phyloP scores from a whole-genome alignment of 2,888 invertebrate species.

The Sylvicola cinctus region DNA sequence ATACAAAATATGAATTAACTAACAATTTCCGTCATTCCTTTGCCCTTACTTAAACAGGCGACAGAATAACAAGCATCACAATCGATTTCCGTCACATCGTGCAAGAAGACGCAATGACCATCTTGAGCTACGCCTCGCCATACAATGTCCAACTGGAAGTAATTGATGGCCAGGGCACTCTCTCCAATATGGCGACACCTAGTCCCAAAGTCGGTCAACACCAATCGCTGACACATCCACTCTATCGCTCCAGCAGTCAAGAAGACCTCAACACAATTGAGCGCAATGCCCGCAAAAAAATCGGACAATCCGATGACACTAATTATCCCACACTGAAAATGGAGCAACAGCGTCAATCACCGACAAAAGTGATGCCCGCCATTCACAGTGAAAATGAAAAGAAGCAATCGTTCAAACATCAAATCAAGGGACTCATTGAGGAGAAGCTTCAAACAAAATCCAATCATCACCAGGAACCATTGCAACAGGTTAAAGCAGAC shows the following conservation, averaged over 20 bases:
- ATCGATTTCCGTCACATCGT: slow-evolving; percentile 78
- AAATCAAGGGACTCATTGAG: slow-evolving; percentile 7
- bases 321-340: slow-evolving; percentile 9
- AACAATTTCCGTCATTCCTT: too few relatives aligned
- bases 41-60: slow-evolving; percentile 49
- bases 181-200: slow-evolving; percentile 1
- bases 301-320: slow-evolving; percentile 7
- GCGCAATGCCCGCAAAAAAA: slow-evolving; percentile 8
- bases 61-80: slow-evolving; percentile 67
- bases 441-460: slow-evolving; percentile 7
- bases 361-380: slow-evolving; percentile 1
- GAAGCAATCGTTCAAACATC: slow-evolving; percentile 7
- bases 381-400: slow-evolving; percentile 8
- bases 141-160: slow-evolving; percentile 69
- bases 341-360: slow-evolving; percentile 6
- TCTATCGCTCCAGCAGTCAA: slow-evolving; percentile 45
- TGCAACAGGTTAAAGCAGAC: slow-evolving; percentile 15
- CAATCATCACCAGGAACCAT: slow-evolving; percentile 2
- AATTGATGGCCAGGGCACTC: slow-evolving; percentile 28
- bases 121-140: slow-evolving; percentile 77
- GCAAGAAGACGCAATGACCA: slow-evolving; percentile 73
- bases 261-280: slow-evolving; percentile 42
- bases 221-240: slow-evolving; percentile 42
- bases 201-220: slow-evolving; percentile 5
- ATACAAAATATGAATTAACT: too few relatives aligned